Evolutionary conservation across 2,113 vertebrate genomes (phyloP), one percentile per base, ranked within the genome.

Genomic region (Xenopus borealis): DNA sequence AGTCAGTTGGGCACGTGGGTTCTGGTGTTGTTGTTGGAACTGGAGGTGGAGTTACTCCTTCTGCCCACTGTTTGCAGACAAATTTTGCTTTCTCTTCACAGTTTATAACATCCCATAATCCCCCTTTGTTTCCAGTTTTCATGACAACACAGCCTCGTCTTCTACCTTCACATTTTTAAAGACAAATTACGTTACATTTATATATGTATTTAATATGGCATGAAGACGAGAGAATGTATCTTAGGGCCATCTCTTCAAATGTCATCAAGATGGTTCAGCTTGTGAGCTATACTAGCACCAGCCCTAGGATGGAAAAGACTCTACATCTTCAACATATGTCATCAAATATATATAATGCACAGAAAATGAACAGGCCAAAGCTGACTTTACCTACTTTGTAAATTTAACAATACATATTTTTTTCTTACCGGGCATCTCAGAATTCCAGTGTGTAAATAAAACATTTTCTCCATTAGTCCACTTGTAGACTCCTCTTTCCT

Each of bases 391-490:
- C 30, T 33, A 33, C 7, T 33, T 9, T 40, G 33, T 40, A 40
- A 4, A 40, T 40, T 40, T 40, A 40, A 7, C 33, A 40, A 40
- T 40, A 40, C 33, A 55, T n/a, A 1, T n/a, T n/a, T 61, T 27
- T 27, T 7, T 78, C 78, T 5, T 90, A 98, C 97, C 97, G 85
- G 96, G 97, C 94, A 98, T 96, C 71, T 93, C 91, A 0, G 89
- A 80, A 72, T 98, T 96, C 89, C 98, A 99, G 86, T 99, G 91
- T n/a, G 94, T 96, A 81, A 96, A 99, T 20, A 75, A 84, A 66
- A 97, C 90, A 1, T 79, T 68, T 80, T 91, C 83, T 0, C 79
- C 82, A 23, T 86, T 91, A 12, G 82, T 82, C 95, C 95, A 97
- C 27, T 81, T 86, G 74, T 98, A 98, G 0, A 64, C 90, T 44